A percentile compares a stretch with the other conserved stretches of the same genome.
These are phyloP conservation scores for Stenotaenia linearis DNA, from an alignment of 2,888 invertebrate genomes.

Conservation along the genomic window DNA sequence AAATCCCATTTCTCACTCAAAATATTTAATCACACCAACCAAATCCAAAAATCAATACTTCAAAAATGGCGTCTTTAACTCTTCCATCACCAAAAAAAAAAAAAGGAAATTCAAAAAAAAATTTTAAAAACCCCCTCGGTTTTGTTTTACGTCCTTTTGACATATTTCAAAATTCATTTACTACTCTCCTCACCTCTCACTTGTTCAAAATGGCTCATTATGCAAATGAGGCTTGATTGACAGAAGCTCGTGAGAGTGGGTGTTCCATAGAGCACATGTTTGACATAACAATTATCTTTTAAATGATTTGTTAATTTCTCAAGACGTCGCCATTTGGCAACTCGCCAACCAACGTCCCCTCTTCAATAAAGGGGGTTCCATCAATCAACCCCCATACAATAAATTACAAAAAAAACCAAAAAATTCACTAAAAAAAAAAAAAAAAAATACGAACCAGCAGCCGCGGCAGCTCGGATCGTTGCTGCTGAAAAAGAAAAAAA, in stretches of 20 bases:
- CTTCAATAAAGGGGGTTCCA: background rate
- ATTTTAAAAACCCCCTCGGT: too few relatives aligned
- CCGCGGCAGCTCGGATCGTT: constrained; percentile 28
- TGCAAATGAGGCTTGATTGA: background rate
- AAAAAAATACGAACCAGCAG: constrained; percentile 24
- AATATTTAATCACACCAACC: too few relatives aligned
- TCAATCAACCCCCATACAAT: background rate
- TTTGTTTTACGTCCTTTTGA: background rate
- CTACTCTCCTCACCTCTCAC: background rate
- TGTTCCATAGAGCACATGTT: background rate
- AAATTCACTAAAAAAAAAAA: background rate
- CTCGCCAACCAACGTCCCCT: background rate
- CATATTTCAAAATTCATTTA: background rate
- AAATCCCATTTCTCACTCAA: too few relatives aligned
- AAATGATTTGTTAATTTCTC: constrained; percentile 30
- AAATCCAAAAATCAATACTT: too few relatives aligned
- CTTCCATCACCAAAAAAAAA: too few relatives aligned
- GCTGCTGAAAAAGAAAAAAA: constrained; percentile 27
- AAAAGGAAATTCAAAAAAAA: too few relatives aligned
- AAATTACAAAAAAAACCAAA: background rate
- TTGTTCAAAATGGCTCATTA: background rate
- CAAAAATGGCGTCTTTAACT: too few relatives aligned
- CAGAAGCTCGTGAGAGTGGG: background rate
- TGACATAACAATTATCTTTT: constrained; percentile 26
- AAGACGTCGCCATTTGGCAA: background rate